Percentiles rank a stretch among this genome's conserved stretches.
Evolutionary conservation across 2,888 invertebrate species (phyloP).

Genomic region (Invenusta paracnida): DNA sequence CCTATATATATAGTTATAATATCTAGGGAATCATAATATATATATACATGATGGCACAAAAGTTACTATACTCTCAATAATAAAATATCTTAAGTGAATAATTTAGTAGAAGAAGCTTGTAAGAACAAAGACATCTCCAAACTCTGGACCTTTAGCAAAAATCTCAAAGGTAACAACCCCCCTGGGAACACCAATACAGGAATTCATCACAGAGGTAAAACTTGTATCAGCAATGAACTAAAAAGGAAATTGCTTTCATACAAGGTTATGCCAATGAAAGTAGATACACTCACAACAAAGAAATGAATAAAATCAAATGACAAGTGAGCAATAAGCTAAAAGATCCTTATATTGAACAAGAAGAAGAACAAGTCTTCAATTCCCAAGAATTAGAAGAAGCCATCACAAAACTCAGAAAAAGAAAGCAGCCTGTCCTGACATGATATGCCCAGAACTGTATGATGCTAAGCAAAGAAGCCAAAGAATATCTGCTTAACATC

Average conservation of each 20-base stretch:
- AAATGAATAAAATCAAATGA: background rate
- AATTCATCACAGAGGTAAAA: background rate
- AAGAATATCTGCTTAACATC: background rate
- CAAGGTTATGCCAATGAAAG: too few relatives aligned
- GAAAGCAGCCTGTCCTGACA: background rate
- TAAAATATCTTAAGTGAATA: too few relatives aligned
- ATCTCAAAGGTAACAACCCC: background rate
- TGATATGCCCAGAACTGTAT: background rate
- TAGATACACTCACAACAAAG: too few relatives aligned
- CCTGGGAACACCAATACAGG: background rate
- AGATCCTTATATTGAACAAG: background rate
- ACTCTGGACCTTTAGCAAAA: background rate
- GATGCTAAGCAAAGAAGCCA: background rate
- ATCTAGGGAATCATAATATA: too few relatives aligned
- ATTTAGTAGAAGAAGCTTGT: background rate
- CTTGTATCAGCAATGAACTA: slow-evolving; percentile 15
- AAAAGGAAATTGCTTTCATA: slow-evolving; percentile 9
- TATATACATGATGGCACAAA: too few relatives aligned
- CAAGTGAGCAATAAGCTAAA: background rate
- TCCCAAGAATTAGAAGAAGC: too few relatives aligned
- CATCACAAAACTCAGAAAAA: background rate
- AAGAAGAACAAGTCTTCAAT: too few relatives aligned
- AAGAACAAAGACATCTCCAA: background rate
- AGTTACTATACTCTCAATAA: too few relatives aligned
- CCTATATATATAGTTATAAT: too few relatives aligned